Evolutionary conservation across 2,888 invertebrate species (phyloP), one percentile per base, ranked within the genome.

Genomic region (Amphiduros pacificus): DNA sequence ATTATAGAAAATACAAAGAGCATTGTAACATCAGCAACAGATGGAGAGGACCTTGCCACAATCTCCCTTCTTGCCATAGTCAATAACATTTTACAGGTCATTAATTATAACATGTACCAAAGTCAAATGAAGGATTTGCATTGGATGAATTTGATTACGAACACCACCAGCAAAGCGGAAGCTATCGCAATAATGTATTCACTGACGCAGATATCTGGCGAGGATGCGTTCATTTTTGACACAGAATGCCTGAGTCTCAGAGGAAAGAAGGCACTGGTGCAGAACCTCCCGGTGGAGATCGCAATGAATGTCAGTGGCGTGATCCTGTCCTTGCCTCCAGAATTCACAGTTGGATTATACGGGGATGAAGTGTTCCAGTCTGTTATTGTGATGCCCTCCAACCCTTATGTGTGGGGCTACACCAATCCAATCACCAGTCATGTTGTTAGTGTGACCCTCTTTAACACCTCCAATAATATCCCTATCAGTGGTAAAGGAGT

Each of bases 381-480:
- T 9, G 26, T 58, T 6, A 24, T 51, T 22, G 2, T 31, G 14
- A 32, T 58, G 50, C 5, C 6, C 4, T 26, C 26, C 5, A 58
- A 58, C 27, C 58, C 58, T 11, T 32, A 50, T 14, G 20, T 22
- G 17, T 50, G 50, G 50, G 58, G 58, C 14, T 29, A 51, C 26
- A 36, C 1, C 20, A 29, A 32, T 5, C 20, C n/a, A 5, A 32
- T 32, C 9, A 54, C 54, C 28, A 31, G 31, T 11, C 22, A 22
- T 5, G 11, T 29, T 6, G 17, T 17, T 24, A 54, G 32, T 54
- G 4, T 32, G 11, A 17, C 54, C 29, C 9, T 32, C 11, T 22
- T 11, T n/a, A n/a, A 22, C 32, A 32, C 36, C 49, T 17, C 9
- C n/a, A n/a, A n/a, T n/a, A n/a, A n/a, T n/a, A n/a, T n/a, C n/a